These are phyloP conservation scores for Apotomis capreana DNA, from an alignment of 2,888 invertebrate species.

Conservation along the genomic window DNA sequence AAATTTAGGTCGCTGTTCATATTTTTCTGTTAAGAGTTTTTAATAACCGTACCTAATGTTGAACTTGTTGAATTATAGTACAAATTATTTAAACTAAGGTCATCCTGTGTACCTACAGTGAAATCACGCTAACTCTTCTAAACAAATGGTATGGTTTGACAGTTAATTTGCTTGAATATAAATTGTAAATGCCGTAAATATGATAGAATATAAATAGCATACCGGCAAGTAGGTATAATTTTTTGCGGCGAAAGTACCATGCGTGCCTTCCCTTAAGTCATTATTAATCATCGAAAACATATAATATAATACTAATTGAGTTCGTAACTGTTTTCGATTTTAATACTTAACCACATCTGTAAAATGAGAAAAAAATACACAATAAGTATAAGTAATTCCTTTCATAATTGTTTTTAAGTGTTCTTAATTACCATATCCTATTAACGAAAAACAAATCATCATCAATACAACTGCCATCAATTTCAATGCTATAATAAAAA, in stretches of 20 bases:
- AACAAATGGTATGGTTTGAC: no score
- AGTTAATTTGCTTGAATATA: no score
- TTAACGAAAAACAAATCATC: constrained; percentile 1
- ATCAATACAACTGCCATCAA: constrained; percentile 8
- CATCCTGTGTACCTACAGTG: no score
- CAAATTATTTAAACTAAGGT: no score
- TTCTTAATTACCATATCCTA: constrained; percentile 1
- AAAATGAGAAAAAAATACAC: constrained; percentile 12
- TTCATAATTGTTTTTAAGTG: constrained; percentile 9
- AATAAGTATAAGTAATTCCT: constrained; percentile 2
- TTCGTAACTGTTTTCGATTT: constrained; percentile 18
- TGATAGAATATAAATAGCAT: background rate
- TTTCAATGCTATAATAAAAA: constrained; percentile 19
- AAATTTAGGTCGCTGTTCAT: no score
- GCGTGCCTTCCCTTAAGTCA: constrained; percentile 11
- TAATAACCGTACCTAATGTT: no score
- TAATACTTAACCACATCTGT: constrained; percentile 18
- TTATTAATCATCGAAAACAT: constrained; percentile 5
- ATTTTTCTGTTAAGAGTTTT: no score
- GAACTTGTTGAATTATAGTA: no score
- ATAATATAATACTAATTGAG: constrained; percentile 25
- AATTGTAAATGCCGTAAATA: background rate
- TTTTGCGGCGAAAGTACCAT: background rate
- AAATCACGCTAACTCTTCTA: no score
- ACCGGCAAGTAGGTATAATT: background rate